Evolutionary conservation across 1,140 invertebrate genomes (phyloP).

Genomic region (Drosophila nigrodunni): DNA sequence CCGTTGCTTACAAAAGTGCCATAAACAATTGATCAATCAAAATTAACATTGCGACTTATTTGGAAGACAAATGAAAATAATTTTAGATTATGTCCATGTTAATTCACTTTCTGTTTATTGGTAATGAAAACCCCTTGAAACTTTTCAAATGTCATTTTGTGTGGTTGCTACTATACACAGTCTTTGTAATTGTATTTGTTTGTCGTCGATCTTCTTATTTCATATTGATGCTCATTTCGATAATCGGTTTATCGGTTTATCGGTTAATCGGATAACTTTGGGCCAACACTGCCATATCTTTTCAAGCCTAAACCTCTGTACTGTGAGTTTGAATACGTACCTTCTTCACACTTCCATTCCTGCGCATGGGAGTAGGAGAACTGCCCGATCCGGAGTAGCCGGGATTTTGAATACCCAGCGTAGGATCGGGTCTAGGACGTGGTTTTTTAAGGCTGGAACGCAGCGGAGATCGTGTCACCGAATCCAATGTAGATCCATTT

Average conservation of each 20-base stretch:
- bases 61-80: conserved; percentile 79
- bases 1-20: conserved; percentile 59
- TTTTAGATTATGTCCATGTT: conserved; percentile 46
- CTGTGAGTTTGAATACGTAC: conserved; percentile 95
- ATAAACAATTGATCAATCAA: conserved; percentile 38
- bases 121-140: conserved; percentile 22
- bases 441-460: conserved; percentile 93
- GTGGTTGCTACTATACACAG: conserved; percentile 76
- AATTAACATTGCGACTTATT: conserved; percentile 58
- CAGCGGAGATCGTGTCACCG: conserved; percentile 89
- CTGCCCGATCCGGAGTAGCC: conserved; percentile 89
- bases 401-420: conserved; percentile 93
- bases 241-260: not conserved
- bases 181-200: conserved; percentile 68
- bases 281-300: not conserved
- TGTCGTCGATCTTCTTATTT: conserved; percentile 51
- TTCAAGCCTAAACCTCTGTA: conserved; percentile 89
- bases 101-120: conserved; percentile 37
- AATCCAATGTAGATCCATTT: conserved; percentile 87
- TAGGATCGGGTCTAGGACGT: conserved; percentile 86
- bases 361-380: conserved; percentile 90
- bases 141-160: conserved; percentile 40
- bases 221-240: conserved; percentile 33
- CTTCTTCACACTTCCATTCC: conserved; percentile 94
- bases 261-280: conserved; percentile 7